These are phyloP conservation scores for Drosophila santomea DNA, from an alignment of 1,140 invertebrate genomes.

Conservation along the genomic window DNA sequence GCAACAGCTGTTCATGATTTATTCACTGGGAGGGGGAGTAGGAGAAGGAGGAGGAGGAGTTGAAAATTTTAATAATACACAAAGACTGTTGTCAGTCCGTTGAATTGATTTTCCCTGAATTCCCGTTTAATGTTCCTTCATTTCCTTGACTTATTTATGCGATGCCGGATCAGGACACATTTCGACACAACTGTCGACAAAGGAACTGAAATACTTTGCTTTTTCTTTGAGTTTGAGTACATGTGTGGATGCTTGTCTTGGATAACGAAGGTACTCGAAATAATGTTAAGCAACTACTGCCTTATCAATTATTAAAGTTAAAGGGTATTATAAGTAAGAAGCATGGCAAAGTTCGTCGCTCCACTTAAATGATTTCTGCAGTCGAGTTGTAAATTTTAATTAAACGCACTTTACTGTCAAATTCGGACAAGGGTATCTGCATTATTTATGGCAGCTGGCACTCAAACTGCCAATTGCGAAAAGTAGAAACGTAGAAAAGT, in stretches of 20 bases:
- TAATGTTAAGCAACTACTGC: not conserved
- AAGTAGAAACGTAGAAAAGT: slow-evolving; percentile 9
- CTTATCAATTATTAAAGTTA: not conserved
- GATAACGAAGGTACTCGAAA: not conserved
- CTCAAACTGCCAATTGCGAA: not conserved
- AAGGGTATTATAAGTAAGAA: too few relatives aligned
- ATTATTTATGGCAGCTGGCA: slow-evolving; percentile 62
- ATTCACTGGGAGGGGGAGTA: slow-evolving; percentile 14
- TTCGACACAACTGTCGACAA: slow-evolving; percentile 7
- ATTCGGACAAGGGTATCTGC: slow-evolving; percentile 62
- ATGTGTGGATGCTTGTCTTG: slow-evolving; percentile 10
- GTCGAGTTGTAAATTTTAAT: slow-evolving; percentile 67
- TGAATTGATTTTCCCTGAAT: slow-evolving; percentile 70
- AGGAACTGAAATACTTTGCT: slow-evolving; percentile 2
- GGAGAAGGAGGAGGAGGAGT: not conserved
- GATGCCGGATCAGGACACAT: slow-evolving; percentile 3
- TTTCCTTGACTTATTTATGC: slow-evolving; percentile 50
- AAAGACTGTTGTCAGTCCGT: slow-evolving; percentile 43
- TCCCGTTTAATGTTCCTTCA: slow-evolving; percentile 37
- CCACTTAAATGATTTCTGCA: not conserved
- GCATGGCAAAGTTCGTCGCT: not conserved
- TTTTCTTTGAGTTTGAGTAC: slow-evolving; percentile 1
- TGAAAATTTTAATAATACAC: slow-evolving; percentile 57
- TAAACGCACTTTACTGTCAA: slow-evolving; percentile 68
- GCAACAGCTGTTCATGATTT: slow-evolving; percentile 56